Evolutionary conservation across 2,797 vertebrate species (phyloP).

Genomic region (Bradypodion pumilum): DNA sequence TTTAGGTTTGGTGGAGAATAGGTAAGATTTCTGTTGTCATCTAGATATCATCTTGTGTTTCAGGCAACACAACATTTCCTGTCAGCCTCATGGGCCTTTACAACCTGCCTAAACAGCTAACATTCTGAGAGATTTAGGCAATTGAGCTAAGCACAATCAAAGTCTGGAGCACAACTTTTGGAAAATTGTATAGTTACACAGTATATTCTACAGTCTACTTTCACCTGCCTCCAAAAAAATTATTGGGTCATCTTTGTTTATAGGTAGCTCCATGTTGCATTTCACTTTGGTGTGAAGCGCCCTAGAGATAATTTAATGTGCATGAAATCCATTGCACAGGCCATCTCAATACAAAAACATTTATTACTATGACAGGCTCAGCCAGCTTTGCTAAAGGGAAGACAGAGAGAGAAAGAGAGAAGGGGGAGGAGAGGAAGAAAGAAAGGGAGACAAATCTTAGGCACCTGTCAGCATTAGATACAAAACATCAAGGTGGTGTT

Average conservation of each 20-base stretch:
- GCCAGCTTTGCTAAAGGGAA: constrained; percentile 28
- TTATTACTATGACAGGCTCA: constrained; percentile 54
- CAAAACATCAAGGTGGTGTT: neutral
- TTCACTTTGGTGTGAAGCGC: neutral
- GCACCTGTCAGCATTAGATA: constrained; percentile 27
- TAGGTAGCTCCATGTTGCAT: neutral
- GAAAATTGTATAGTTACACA: neutral
- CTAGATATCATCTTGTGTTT: too few relatives aligned
- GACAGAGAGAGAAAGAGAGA: constrained; percentile 34
- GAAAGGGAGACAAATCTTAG: constrained; percentile 34
- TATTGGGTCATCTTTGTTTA: neutral
- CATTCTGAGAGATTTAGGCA: neutral
- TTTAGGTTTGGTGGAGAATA: too few relatives aligned
- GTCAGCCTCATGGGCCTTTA: neutral
- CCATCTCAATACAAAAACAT: constrained; percentile 51
- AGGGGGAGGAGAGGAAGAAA: neutral
- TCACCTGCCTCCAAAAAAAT: neutral
- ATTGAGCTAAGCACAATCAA: neutral
- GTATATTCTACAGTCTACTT: neutral
- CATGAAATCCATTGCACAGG: constrained; percentile 47
- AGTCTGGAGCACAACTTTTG: neutral
- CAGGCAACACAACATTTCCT: too few relatives aligned
- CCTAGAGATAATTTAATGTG: neutral
- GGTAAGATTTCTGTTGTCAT: too few relatives aligned
- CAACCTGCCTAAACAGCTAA: neutral